phyloP scores from a whole-genome alignment of 2,888 invertebrate genomes.

The Leptopilina myrica region DNA sequence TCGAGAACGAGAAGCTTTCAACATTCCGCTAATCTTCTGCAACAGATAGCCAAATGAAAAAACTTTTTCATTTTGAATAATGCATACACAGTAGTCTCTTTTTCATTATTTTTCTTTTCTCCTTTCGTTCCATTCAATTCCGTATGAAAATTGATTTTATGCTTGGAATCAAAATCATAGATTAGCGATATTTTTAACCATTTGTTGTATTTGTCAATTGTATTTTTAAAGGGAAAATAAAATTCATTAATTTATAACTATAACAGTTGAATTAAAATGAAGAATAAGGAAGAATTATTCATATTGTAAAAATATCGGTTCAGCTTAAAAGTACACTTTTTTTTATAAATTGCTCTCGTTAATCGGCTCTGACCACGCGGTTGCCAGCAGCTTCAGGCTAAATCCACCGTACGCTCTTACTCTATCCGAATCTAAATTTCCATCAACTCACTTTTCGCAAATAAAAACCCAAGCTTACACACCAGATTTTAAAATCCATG shows the following conservation, averaged over 20 bases:
- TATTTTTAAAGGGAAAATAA: background rate
- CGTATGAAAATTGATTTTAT: background rate
- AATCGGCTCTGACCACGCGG: slow-evolving; percentile 46
- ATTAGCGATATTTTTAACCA: no score
- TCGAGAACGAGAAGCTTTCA: slow-evolving; percentile 27
- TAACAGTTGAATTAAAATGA: slow-evolving; percentile 31
- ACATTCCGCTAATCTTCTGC: slow-evolving; percentile 28
- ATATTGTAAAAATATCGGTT: slow-evolving; percentile 51
- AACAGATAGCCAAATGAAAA: slow-evolving; percentile 27
- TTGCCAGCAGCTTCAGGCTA: slow-evolving; percentile 35
- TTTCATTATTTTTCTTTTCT: background rate
- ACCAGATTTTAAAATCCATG: slow-evolving; percentile 36
- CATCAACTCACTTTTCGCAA: slow-evolving; percentile 35
- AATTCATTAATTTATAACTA: background rate
- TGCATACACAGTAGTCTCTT: background rate
- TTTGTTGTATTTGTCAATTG: no score
- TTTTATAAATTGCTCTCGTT: slow-evolving; percentile 51
- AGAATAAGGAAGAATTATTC: slow-evolving; percentile 5
- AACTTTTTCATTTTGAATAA: slow-evolving; percentile 32
- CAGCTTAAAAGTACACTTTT: slow-evolving; percentile 53
- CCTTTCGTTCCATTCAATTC: background rate
- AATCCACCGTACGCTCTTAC: slow-evolving; percentile 29
- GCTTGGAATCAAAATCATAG: no score
- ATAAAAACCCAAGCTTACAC: slow-evolving; percentile 35
- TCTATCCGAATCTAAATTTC: slow-evolving; percentile 35